phyloP scores from a whole-genome alignment of 2,888 invertebrate genomes.

The Strigamia transsilvanica region DNA sequence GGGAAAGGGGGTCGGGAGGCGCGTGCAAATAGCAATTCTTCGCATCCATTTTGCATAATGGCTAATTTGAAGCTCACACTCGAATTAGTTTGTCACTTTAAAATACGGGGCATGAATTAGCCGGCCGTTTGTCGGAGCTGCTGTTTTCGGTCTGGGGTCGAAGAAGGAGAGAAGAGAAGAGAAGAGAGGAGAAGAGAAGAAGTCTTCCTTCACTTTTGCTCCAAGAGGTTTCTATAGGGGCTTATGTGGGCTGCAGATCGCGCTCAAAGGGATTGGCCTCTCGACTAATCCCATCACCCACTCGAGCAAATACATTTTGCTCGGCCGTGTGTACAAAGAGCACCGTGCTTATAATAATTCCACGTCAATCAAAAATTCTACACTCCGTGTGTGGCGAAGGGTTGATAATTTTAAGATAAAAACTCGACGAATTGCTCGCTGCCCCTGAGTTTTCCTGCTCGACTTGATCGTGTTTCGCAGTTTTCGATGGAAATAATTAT shows the following conservation, averaged over 20 bases:
- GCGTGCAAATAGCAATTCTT: neutral
- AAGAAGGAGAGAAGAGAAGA: neutral
- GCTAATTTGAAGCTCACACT: constrained; percentile 30
- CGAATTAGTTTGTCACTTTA: constrained; percentile 28
- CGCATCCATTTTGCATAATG: constrained; percentile 33
- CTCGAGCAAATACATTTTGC: constrained; percentile 23
- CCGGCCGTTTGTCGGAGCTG: neutral
- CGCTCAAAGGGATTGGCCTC: constrained; percentile 29
- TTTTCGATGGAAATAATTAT: no score
- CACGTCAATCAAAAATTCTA: constrained; percentile 22
- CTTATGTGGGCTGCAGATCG: constrained; percentile 41
- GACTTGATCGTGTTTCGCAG: no score
- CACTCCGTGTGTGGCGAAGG: no score
- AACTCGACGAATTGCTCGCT: no score
- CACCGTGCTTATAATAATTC: constrained; percentile 20
- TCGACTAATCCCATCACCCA: constrained; percentile 35
- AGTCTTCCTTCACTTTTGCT: constrained; percentile 11
- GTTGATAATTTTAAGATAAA: no score
- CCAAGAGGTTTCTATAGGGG: constrained; percentile 35
- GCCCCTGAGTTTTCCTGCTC: no score
- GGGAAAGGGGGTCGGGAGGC: neutral
- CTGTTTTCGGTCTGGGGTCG: neutral
- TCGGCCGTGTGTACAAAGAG: neutral
- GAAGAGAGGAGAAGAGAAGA: neutral
- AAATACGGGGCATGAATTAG: neutral